Percentiles rank a stretch among this genome's conserved stretches.
These are phyloP conservation scores for Philopotamus ludificatus DNA, from an alignment of 1,140 invertebrate genomes.

Conservation along the genomic window DNA sequence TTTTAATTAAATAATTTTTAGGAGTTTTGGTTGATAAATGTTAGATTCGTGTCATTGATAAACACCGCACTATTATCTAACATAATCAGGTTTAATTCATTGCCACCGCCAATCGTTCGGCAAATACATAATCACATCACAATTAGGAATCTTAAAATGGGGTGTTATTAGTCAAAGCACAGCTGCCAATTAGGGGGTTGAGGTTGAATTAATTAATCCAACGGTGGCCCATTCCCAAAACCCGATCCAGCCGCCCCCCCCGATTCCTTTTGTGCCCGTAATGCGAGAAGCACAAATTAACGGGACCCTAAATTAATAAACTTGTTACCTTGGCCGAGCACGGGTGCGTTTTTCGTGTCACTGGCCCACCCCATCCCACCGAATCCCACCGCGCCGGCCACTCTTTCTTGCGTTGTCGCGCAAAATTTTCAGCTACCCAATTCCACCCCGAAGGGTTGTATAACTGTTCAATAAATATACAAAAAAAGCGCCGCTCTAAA, in stretches of 20 bases:
- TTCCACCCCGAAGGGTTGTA: background rate
- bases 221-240: too few relatives aligned
- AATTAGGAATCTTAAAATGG: background rate
- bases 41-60: too few relatives aligned
- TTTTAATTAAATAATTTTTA: too few relatives aligned
- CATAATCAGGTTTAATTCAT: too few relatives aligned
- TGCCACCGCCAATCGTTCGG: too few relatives aligned
- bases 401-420: background rate
- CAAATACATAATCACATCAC: background rate
- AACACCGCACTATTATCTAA: too few relatives aligned
- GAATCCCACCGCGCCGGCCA: background rate
- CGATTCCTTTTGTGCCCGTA: constrained; percentile 8
- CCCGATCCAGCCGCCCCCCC: background rate
- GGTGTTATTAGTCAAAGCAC: constrained; percentile 9
- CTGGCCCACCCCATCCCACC: background rate
- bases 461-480: background rate
- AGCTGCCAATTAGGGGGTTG: constrained; percentile 10
- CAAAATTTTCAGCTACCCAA: background rate
- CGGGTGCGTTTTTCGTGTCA: background rate
- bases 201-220: constrained; percentile 14
- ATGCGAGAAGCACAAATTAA: constrained; percentile 6
- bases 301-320: constrained; percentile 9
- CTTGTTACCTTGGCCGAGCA: constrained; percentile 1
- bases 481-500: too few relatives aligned
- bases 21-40: too few relatives aligned